A percentile compares a stretch with the other conserved stretches of the same genome.
phyloP scores from a whole-genome alignment of 2,113 vertebrate species.

The Corythaixoides concolor region DNA sequence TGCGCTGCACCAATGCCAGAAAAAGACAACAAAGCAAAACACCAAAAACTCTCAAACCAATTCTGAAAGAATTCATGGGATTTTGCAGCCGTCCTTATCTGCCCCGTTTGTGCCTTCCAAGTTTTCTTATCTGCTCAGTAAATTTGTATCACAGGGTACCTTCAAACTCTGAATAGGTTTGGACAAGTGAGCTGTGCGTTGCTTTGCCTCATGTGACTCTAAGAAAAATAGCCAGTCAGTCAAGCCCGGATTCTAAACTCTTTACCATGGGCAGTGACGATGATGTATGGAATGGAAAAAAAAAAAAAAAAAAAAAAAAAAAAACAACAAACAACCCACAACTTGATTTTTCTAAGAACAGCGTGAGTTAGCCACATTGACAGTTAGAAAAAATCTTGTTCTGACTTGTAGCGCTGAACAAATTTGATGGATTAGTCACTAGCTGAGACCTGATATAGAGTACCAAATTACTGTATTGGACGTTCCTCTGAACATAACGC shows the following conservation, averaged over 20 bases:
- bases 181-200: neutral
- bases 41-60: slow-evolving; percentile 35
- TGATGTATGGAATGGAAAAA: slow-evolving; percentile 4
- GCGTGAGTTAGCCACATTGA: neutral
- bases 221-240: slow-evolving; percentile 34
- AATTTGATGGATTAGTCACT: slow-evolving; percentile 38
- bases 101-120: slow-evolving; percentile 36
- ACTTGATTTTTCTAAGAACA: slow-evolving; percentile 21
- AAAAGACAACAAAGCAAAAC: slow-evolving; percentile 54
- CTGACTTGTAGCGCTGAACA: slow-evolving; percentile 22
- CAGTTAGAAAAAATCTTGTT: neutral
- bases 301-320: neutral
- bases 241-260: slow-evolving; percentile 13
- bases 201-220: neutral
- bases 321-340: neutral
- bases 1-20: slow-evolving; percentile 11
- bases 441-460: neutral
- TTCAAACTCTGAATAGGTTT: slow-evolving; percentile 28
- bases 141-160: slow-evolving; percentile 12
- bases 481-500: slow-evolving; percentile 6
- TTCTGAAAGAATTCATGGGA: slow-evolving; percentile 25
- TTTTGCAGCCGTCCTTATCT: slow-evolving; percentile 46
- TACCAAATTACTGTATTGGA: slow-evolving; percentile 4
- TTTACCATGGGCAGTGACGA: neutral
- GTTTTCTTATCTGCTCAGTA: slow-evolving; percentile 46